Conservation (phyloP, 2,888 invertebrate genomes). For the Trilocha varians region DNA sequence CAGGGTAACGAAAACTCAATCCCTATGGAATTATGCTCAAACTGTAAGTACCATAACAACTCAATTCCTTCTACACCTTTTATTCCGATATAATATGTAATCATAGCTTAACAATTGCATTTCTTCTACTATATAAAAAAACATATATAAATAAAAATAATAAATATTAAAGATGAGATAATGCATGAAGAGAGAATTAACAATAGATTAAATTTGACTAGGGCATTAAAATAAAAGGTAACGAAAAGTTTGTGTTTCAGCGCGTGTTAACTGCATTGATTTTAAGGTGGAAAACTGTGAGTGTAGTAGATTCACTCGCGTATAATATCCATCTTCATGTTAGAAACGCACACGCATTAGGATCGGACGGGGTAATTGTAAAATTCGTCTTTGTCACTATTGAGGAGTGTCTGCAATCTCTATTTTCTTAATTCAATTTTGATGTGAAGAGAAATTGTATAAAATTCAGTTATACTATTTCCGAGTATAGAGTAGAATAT, state of each 20-base stretch:
- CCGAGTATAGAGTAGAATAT: too few relatives aligned
- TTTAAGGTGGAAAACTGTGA: conserved; percentile 76
- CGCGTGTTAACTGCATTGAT: conserved; percentile 75
- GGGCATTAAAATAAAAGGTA: conserved; percentile 56
- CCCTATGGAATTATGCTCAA: conserved; percentile 97
- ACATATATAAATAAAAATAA: not conserved
- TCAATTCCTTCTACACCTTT: not conserved
- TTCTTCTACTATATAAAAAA: not conserved
- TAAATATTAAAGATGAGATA: not conserved
- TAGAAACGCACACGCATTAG: conserved; percentile 58
- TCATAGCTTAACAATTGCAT: not conserved
- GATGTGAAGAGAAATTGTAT: too few relatives aligned
- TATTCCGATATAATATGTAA: not conserved
- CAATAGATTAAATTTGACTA: not conserved
- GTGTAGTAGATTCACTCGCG: conserved; percentile 68
- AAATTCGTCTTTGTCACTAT: too few relatives aligned
- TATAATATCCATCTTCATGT: conserved; percentile 61
- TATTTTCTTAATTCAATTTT: too few relatives aligned
- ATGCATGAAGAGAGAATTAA: not conserved
- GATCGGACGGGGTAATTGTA: too few relatives aligned
- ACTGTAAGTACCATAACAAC: conserved; percentile 80
- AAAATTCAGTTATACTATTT: too few relatives aligned
- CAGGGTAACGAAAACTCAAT: conserved; percentile 97
- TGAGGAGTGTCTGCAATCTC: too few relatives aligned
- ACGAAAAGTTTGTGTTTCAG: conserved; percentile 70